A percentile compares a stretch with the other conserved stretches of the same genome.
These are phyloP conservation scores for Drosophila sproati DNA, from an alignment of 1,140 invertebrate genomes.

Conservation along the genomic window DNA sequence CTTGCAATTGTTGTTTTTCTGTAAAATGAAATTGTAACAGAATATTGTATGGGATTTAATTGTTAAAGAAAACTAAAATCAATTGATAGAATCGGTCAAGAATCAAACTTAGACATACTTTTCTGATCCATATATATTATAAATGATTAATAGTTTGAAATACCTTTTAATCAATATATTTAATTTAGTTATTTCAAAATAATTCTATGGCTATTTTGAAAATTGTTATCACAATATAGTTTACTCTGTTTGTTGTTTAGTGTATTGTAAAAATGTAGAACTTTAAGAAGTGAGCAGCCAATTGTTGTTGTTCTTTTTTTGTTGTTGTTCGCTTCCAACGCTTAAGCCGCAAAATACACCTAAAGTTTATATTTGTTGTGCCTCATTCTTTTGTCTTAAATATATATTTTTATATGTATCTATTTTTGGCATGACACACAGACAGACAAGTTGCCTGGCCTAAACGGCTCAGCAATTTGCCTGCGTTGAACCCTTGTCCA, in stretches of 20 bases:
- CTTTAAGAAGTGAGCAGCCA: constrained; percentile 37
- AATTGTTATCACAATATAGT: neutral
- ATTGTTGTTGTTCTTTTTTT: constrained; percentile 40
- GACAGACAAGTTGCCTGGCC: constrained; percentile 42
- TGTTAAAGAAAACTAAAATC: too few species aligned
- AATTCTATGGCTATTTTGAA: neutral
- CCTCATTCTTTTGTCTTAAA: neutral
- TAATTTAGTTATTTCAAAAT: too few species aligned
- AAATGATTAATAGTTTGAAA: too few species aligned
- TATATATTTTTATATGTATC: constrained; percentile 31
- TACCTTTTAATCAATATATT: too few species aligned
- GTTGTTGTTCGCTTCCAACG: constrained; percentile 56
- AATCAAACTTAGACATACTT: too few species aligned
- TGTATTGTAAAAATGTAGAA: constrained; percentile 19
- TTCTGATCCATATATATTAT: too few species aligned
- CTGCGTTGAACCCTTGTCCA: constrained; percentile 50
- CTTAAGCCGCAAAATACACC: constrained; percentile 77
- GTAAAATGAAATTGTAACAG: too few species aligned
- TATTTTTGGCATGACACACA: constrained; percentile 53
- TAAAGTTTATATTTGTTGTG: constrained; percentile 70
- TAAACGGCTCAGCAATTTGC: constrained; percentile 64
- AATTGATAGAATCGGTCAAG: too few species aligned
- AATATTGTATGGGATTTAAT: too few species aligned
- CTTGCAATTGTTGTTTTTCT: too few species aligned
- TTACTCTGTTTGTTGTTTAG: constrained; percentile 16